Evolutionary conservation across 2,113 vertebrate genomes (phyloP).

Genomic region (Tricholaema leucomelas): DNA sequence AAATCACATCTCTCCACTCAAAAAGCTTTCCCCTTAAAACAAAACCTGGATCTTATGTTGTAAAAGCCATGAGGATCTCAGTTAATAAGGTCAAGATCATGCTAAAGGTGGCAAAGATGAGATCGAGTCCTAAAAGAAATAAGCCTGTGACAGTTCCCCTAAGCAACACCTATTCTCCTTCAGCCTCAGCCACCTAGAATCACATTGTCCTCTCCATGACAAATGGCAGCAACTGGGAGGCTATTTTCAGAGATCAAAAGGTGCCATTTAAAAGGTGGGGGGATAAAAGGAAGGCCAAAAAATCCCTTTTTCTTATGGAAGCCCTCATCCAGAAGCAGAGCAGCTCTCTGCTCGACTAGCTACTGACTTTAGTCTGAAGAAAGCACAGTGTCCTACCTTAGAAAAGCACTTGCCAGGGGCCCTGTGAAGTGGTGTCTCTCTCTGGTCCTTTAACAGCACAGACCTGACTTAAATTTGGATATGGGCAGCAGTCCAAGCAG

Average conservation of each 20-base stretch:
- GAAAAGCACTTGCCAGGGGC: background rate
- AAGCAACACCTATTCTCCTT: background rate
- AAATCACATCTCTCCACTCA: background rate
- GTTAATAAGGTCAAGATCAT: background rate
- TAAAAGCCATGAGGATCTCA: background rate
- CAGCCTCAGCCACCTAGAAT: background rate
- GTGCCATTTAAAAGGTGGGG: background rate
- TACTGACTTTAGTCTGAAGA: background rate
- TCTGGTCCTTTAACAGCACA: background rate
- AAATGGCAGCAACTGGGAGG: conserved; percentile 12
- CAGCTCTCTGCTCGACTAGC: background rate
- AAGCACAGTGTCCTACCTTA: conserved; percentile 56
- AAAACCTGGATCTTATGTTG: background rate
- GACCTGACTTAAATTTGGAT: conserved; percentile 20
- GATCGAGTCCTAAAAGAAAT: background rate
- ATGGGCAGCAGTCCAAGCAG: conserved; percentile 23
- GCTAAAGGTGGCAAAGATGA: background rate
- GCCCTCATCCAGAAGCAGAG: background rate
- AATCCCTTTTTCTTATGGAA: background rate
- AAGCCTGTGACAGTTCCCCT: background rate
- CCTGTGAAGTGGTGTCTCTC: conserved; percentile 3
- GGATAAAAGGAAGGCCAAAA: background rate
- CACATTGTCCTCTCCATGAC: background rate
- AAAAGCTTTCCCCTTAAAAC: background rate
- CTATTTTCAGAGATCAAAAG: conserved; percentile 41